Conservation (phyloP, 2,888 invertebrate species). For the Flexamia atlantica region DNA sequence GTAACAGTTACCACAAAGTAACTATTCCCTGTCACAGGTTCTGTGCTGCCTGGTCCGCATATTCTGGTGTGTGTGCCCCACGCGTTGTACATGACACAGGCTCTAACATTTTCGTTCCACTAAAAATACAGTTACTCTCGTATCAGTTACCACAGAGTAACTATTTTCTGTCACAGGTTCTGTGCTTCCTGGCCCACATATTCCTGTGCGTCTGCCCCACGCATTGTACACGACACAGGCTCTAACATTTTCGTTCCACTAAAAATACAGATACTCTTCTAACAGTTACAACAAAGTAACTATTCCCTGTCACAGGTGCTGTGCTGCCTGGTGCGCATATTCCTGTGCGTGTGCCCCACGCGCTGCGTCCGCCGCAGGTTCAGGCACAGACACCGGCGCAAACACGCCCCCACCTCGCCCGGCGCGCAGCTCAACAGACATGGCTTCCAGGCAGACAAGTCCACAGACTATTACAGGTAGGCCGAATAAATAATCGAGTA, state of each 20-base stretch:
- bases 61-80: slow-evolving; percentile 85
- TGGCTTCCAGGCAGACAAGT: slow-evolving; percentile 69
- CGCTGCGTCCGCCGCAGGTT: slow-evolving; percentile 68
- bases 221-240: slow-evolving; percentile 67
- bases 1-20: no score
- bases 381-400: slow-evolving; percentile 68
- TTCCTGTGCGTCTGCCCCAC: slow-evolving; percentile 86
- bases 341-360: slow-evolving; percentile 86
- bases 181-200: slow-evolving; percentile 90
- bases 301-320: slow-evolving; percentile 75
- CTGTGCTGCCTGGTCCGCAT: slow-evolving; percentile 91
- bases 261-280: no score
- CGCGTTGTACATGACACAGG: slow-evolving; percentile 67
- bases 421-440: slow-evolving; percentile 67
- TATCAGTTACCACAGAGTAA: no score
- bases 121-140: no score
- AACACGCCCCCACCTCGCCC: slow-evolving; percentile 53
- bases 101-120: no score
- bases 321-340: slow-evolving; percentile 89
- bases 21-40: slow-evolving; percentile 74
- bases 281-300: no score
- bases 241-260: no score
- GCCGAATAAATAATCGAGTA: no score
- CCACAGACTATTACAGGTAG: slow-evolving; percentile 70
- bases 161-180: slow-evolving; percentile 73